phyloP scores from a whole-genome alignment of 2,888 invertebrate species.

The Carpatolechia fugitivella region DNA sequence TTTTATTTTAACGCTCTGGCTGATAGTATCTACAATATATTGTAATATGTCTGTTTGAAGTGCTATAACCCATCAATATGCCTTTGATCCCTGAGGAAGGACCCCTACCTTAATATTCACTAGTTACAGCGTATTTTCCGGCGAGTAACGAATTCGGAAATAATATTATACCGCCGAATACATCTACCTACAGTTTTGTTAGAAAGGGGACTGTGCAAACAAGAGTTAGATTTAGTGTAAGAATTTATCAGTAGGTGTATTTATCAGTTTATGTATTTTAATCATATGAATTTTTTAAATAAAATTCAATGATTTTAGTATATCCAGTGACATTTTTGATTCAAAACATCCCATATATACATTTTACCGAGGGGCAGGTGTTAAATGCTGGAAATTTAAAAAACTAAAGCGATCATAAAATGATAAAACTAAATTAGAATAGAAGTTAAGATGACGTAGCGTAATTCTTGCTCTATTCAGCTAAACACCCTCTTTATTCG shows the following conservation, averaged over 20 bases:
- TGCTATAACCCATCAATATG: constrained; percentile 9
- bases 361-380: no score
- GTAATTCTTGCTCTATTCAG: background rate
- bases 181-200: background rate
- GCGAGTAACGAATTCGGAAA: constrained; percentile 23
- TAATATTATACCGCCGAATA: constrained; percentile 11
- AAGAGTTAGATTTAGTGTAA: background rate
- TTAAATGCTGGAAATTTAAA: no score
- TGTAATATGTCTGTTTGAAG: constrained; percentile 2
- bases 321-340: no score
- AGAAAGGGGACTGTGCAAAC: background rate
- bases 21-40: background rate
- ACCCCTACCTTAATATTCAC: constrained; percentile 17
- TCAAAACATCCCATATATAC: no score
- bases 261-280: no score
- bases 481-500: background rate
- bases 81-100: constrained; percentile 11
- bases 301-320: no score
- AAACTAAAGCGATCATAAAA: no score
- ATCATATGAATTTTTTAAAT: no score
- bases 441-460: background rate
- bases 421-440: background rate
- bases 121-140: constrained; percentile 25
- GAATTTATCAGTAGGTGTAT: background rate
- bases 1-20: background rate